Base-by-base conservation (phyloP, 2,113 vertebrate genomes). In the Pardalotus punctatus region DNA sequence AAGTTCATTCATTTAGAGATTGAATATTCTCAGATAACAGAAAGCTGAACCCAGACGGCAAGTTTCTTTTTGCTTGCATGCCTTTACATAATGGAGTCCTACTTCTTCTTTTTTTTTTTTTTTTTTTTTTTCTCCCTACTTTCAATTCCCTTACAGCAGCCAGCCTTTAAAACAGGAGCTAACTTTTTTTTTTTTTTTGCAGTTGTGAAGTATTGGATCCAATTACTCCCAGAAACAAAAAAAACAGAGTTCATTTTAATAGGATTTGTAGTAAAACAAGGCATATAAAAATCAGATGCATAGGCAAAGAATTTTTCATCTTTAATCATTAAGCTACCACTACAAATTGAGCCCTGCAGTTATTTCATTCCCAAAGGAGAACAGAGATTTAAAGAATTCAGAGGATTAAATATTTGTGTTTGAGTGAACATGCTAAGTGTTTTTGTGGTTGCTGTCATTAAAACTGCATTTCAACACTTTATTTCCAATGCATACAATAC, bases 311-410 rank as follows among this genome's bases (percentile, higher is more conserved):
- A 96, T 97, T 98, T 98, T 98, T 97, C 98, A 98, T 98, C 97
- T 98, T 98, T 98, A 98, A 98, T 98, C 98, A 98, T 98, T 98
- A 98, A 98, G 97, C 98, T 98, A 97, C 98, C 97, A 96, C 96
- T 98, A 98, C 98, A 98, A 98, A 98, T 98, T 98, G 98, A 98
- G 98, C 97, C 97, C 97, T 97, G 97, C 97, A 98, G 98, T 98
- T 98, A 98, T 98, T 98, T 97, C 93, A 90, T 93, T 98, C 98
- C 98, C 98, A 97, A 97, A 97, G 98, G 98, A 98, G 93, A 97
- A 88, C 58, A 97, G 97, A 97, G 97, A 97, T 97, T 98, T 98
- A 98, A 98, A 98, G 97, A 98, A 98, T 98, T 97, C 98, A 97
- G 82, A 91, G 97, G 98, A 98, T 98, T 98, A 98, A 98, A 97